Conservation (phyloP, 1,140 invertebrate species). For the Eubasilissa regina region DNA sequence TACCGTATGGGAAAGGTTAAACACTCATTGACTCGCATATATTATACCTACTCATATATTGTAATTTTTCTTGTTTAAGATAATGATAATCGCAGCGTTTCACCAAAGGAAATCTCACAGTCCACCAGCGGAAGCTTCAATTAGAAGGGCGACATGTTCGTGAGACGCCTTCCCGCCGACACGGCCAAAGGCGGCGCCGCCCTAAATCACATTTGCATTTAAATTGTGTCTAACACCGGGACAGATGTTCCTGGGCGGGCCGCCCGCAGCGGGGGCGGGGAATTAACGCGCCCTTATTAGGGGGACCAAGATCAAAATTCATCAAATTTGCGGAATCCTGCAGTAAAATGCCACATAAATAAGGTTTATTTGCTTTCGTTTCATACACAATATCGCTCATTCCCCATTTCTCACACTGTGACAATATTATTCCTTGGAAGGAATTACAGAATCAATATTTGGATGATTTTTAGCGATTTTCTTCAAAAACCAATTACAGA, state of each 20-base stretch:
- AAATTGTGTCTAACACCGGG: slow-evolving; percentile 59
- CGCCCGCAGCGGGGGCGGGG: slow-evolving; percentile 4
- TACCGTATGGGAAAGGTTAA: too few relatives aligned
- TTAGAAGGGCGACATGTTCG: slow-evolving; percentile 44
- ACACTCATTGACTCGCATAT: too few relatives aligned
- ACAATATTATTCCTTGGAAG: too few relatives aligned
- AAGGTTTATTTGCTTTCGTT: too few relatives aligned
- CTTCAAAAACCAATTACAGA: too few relatives aligned
- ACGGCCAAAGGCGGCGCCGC: slow-evolving; percentile 44
- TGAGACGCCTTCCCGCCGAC: slow-evolving; percentile 41
- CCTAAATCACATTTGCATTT: slow-evolving; percentile 60
- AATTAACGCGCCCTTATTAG: slow-evolving; percentile 20
- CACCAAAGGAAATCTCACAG: slow-evolving; percentile 30
- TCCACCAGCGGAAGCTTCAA: slow-evolving; percentile 25
- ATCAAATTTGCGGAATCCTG: slow-evolving; percentile 19
- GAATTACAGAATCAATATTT: too few relatives aligned
- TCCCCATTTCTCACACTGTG: too few relatives aligned
- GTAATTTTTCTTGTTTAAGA: background rate
- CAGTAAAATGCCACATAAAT: background rate
- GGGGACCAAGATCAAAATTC: slow-evolving; percentile 31
- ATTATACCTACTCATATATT: background rate
- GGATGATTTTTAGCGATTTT: too few relatives aligned
- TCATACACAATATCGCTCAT: too few relatives aligned
- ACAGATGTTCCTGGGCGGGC: slow-evolving; percentile 53
- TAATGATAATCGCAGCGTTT: background rate